Conservation (phyloP, 2,797 vertebrate species). For the Iguana delicatissima region DNA sequence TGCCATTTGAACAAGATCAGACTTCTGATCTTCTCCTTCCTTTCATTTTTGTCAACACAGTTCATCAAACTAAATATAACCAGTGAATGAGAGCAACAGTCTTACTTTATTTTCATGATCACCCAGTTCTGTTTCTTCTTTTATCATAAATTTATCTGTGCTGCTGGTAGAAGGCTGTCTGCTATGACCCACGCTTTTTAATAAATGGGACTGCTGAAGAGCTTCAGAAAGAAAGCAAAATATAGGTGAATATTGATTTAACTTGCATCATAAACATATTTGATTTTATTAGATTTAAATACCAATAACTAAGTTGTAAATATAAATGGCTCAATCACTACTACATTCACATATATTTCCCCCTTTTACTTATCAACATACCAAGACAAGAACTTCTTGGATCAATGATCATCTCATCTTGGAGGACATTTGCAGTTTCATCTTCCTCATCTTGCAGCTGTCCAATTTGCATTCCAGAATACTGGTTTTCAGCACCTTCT, state of each 20-base stretch:
- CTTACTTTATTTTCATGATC: constrained; percentile 92
- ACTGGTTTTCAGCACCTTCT: constrained; percentile 92
- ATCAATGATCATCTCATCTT: constrained; percentile 82
- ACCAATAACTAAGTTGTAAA: neutral
- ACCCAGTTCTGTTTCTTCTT: constrained; percentile 87
- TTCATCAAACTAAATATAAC: neutral
- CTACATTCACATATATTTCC: neutral
- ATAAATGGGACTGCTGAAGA: constrained; percentile 89
- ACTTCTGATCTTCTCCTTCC: neutral
- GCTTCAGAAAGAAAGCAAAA: constrained; percentile 73
- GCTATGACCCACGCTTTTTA: constrained; percentile 89
- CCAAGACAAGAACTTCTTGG: constrained; percentile 88
- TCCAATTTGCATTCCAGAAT: constrained; percentile 91
- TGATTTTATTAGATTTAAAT: neutral
- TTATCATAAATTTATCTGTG: constrained; percentile 86
- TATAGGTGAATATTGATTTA: constrained; percentile 25
- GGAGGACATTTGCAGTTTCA: constrained; percentile 78
- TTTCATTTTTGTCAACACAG: neutral
- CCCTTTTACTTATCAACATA: constrained; percentile 71
- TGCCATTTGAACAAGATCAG: neutral
- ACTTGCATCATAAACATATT: neutral
- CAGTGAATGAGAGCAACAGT: neutral
- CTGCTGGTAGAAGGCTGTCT: constrained; percentile 94
- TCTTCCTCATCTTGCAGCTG: constrained; percentile 94
- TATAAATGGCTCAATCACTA: neutral